Base-by-base conservation (phyloP, 1,140 invertebrate species). In the Grapholita molesta region DNA sequence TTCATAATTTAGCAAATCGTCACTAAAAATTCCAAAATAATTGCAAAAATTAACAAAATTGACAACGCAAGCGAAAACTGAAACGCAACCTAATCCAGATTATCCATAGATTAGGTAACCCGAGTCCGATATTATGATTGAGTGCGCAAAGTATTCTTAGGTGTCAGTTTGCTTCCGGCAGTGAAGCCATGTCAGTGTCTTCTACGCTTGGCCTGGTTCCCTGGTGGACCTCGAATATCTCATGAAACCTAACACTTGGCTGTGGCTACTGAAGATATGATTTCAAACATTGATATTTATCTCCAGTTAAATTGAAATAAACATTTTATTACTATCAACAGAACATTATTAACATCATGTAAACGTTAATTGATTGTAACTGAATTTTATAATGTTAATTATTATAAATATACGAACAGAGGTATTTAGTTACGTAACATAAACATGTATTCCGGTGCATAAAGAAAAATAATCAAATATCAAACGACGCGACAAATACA, bases 51-150 rank as follows among this genome's bases (percentile, higher is more conserved):
- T 18, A 7, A 48, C 42, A 48, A 48, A 48, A 21, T 21, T 18
- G n/a, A 21, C 18, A 48, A 48, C 18, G 42, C 42, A 21, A 48
- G 21, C 42, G 18, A 21, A 48, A 21, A 48, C 18, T 48, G 42
- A 48, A 48, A 15, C 18, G 42, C 42, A 48, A 48, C 18, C 42
- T 48, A 48, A 48, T 48, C 42, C 42, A 48, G 42, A 28, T 28
- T 28, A 61, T 61, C 55, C 55, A 61, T 61, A n/a, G 25, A 61
- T 57, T 61, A 61, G 25, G 55, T 61, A 28, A 61, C 55, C 8
- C 24, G n/a, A 61, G 42, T 48, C 42, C 15, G 9, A 48, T 48
- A 48, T 48, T 48, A 21, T 48, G 42, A 21, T 21, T 48, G 42
- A 48, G 24, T 55, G 24, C 53, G 55, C 55, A 61, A 28, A 32